Evolutionary conservation across 2,888 invertebrate genomes (phyloP).

Genomic region (Amphipoea lucens): DNA sequence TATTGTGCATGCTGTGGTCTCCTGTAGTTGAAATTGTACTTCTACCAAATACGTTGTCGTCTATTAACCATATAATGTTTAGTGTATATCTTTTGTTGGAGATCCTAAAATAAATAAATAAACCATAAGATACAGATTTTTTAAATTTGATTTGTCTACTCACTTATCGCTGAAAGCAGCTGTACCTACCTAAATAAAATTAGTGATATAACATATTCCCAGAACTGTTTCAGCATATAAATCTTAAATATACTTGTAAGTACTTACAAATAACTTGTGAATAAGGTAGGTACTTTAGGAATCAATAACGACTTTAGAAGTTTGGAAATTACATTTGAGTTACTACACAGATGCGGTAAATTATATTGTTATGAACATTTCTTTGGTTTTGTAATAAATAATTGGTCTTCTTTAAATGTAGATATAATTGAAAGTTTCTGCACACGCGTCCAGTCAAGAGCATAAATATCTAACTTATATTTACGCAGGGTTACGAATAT

Average conservation of each 20-base stretch:
- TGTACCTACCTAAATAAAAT: background rate
- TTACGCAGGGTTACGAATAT: too few relatives aligned
- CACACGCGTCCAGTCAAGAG: background rate
- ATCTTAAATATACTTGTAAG: background rate
- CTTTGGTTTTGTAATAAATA: background rate
- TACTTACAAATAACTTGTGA: background rate
- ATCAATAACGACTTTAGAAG: too few relatives aligned
- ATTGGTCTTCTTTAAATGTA: too few relatives aligned
- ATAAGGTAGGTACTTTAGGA: too few relatives aligned
- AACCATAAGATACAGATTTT: too few relatives aligned
- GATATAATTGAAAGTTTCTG: background rate
- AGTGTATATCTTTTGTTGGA: too few relatives aligned
- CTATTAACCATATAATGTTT: too few relatives aligned
- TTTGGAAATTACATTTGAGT: background rate
- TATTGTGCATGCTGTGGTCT: too few relatives aligned
- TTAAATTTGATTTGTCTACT: background rate
- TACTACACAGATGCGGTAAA: background rate
- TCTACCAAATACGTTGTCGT: too few relatives aligned
- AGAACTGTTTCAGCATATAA: background rate
- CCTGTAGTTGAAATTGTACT: too few relatives aligned
- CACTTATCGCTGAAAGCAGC: background rate
- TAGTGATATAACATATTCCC: background rate
- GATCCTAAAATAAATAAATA: too few relatives aligned
- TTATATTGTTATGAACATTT: background rate
- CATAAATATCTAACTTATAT: background rate